Base-by-base conservation (phyloP, 2,888 invertebrate genomes). In the Biston betularia region DNA sequence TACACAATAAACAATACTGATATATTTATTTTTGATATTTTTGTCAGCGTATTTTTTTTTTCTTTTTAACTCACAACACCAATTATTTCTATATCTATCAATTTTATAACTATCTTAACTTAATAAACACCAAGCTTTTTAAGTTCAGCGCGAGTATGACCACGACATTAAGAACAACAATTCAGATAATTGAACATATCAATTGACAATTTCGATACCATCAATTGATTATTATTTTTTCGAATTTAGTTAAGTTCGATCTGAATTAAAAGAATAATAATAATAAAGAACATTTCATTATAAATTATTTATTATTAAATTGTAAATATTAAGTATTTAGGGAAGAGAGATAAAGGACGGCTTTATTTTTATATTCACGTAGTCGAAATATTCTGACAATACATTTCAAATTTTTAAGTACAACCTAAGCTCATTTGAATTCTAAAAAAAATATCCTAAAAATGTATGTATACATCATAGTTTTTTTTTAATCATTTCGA, bases 1-100 rank as follows among this genome's bases (percentile, higher is more conserved):
- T 3, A 24, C 24, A 49, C 6, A 14, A 52, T 49, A 33, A 65
- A 49, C 11, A 74, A 74, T 72, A 74, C 74, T 71, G 68, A 50
- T 40, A 9, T 11, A 8, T 46, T 58, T 61, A 46, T 59, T 63
- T 63, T 63, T 56, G 42, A 63, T 67, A 69, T 72, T 72, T 72
- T 72, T 68, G 67, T 69, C 67, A 74, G 72, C 50, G 65, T 55
- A 34, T 40, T 56, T 55, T 15, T 35, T 38, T 49, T 24, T 24
- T 24, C 24, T 12, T 34, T 48, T 49, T 54, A 56, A 48, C 56
- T 68, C 45, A 74, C 69, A 72, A 72, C 69, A 63, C 61, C 71
- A 70, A 73, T 45, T 7, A 38, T 57, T 71, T 56, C 55, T 53
- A 10, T 11, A n/a, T 34, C 53, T 70, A 68, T 53, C 65, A 65